Conservation (phyloP, 1,140 invertebrate genomes). For the Drosophila equinoxialis region DNA sequence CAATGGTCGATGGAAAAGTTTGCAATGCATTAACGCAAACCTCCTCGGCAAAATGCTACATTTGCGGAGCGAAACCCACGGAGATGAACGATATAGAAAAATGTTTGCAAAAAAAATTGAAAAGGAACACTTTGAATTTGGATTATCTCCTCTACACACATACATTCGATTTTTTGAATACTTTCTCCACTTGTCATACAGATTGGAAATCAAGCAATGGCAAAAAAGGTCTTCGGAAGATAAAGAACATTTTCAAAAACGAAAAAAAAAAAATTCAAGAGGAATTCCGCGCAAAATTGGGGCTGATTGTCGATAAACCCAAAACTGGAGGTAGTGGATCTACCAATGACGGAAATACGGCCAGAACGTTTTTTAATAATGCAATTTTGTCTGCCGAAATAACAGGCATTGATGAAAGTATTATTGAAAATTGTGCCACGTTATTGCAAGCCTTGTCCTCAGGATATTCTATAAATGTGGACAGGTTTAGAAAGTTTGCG, state of each 20-base stretch:
- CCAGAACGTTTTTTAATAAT: neutral
- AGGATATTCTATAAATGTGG: neutral
- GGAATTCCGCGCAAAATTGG: too few relatives aligned
- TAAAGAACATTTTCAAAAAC: too few relatives aligned
- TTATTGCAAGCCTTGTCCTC: neutral
- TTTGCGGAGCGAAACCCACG: neutral
- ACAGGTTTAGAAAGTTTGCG: neutral
- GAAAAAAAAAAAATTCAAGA: too few relatives aligned
- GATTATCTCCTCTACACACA: neutral
- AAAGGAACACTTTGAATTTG: too few relatives aligned
- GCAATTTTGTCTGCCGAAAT: constrained; percentile 2
- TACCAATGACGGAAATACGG: too few relatives aligned
- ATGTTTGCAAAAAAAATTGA: neutral
- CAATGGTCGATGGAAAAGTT: neutral
- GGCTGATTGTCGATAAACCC: too few relatives aligned
- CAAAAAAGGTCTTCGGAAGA: too few relatives aligned
- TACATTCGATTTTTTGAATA: constrained; percentile 9
- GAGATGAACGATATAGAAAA: constrained; percentile 1
- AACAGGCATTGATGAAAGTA: neutral
- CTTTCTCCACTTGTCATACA: neutral
- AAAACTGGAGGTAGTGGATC: too few relatives aligned
- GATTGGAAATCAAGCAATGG: too few relatives aligned
- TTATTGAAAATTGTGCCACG: constrained; percentile 4
- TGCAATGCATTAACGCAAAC: constrained; percentile 3
- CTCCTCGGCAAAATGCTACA: neutral